These are phyloP conservation scores for Tupiocoris notatus DNA, from an alignment of 2,888 invertebrate genomes.

Conservation along the genomic window DNA sequence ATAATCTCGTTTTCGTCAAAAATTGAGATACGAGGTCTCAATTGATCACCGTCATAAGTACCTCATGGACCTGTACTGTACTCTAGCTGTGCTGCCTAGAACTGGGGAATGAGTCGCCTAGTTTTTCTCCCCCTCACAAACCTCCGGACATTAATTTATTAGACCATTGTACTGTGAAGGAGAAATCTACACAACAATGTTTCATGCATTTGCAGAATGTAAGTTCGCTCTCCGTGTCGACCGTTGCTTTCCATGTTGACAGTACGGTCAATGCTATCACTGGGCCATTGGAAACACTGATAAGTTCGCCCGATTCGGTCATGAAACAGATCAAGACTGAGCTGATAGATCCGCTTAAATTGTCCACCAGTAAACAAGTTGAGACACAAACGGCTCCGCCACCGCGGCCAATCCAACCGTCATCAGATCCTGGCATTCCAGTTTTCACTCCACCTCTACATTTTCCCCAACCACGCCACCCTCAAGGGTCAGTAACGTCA, in stretches of 20 bases:
- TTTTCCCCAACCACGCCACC: conserved; percentile 5
- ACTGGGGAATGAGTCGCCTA: too few relatives aligned
- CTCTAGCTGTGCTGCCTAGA: too few relatives aligned
- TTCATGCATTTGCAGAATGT: conserved; percentile 59
- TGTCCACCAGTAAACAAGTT: conserved; percentile 53
- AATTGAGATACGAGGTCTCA: too few relatives aligned
- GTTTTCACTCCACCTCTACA: background rate
- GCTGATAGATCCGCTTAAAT: conserved; percentile 62
- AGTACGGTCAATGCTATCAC: conserved; percentile 58
- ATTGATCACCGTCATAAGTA: too few relatives aligned
- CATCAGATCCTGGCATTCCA: background rate
- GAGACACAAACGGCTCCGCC: conserved; percentile 57
- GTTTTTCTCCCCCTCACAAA: too few relatives aligned
- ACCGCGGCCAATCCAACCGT: background rate
- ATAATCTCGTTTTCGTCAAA: too few relatives aligned
- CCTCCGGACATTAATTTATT: too few relatives aligned
- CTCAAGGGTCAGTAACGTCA: background rate
- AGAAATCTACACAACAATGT: too few relatives aligned
- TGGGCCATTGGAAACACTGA: conserved; percentile 63
- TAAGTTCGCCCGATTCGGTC: conserved; percentile 65
- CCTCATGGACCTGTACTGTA: too few relatives aligned
- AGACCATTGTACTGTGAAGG: too few relatives aligned
- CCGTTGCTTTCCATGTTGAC: conserved; percentile 62
- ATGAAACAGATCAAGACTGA: conserved; percentile 64
- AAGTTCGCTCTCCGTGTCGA: conserved; percentile 62